A percentile compares a stretch with the other conserved stretches of the same genome.
Evolutionary conservation across 2,113 vertebrate species (phyloP).

Genomic region (Poeciliopsis prolifica): DNA sequence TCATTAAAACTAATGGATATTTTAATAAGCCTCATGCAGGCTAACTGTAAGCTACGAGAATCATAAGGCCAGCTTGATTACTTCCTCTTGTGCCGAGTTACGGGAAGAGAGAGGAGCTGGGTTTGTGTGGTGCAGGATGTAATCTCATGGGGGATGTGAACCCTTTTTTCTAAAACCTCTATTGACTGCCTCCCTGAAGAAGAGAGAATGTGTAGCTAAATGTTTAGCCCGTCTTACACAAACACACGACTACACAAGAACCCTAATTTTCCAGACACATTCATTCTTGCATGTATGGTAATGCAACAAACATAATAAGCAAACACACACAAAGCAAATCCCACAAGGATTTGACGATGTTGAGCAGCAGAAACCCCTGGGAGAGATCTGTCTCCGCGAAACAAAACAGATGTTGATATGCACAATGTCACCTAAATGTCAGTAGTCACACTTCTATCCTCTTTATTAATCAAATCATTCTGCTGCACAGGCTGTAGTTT

Average conservation of each 20-base stretch:
- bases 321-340: slow-evolving; percentile 26
- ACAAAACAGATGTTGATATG: slow-evolving; percentile 70
- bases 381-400: slow-evolving; percentile 64
- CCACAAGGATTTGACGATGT: slow-evolving; percentile 59
- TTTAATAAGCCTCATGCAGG: slow-evolving; percentile 3
- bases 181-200: slow-evolving; percentile 26
- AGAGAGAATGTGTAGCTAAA: slow-evolving; percentile 43
- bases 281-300: slow-evolving; percentile 22
- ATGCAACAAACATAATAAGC: slow-evolving; percentile 14
- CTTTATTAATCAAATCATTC: slow-evolving; percentile 39
- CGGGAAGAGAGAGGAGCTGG: slow-evolving; percentile 15
- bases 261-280: slow-evolving; percentile 6
- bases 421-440: slow-evolving; percentile 61
- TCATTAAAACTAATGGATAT: neutral
- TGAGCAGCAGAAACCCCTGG: slow-evolving; percentile 54
- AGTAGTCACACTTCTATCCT: slow-evolving; percentile 27
- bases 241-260: slow-evolving; percentile 2
- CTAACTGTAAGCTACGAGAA: neutral
- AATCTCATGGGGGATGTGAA: slow-evolving; percentile 33
- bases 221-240: slow-evolving; percentile 40
- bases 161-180: slow-evolving; percentile 48
- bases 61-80: slow-evolving; percentile 48
- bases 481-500: slow-evolving; percentile 2
- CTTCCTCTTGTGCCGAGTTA: slow-evolving; percentile 29
- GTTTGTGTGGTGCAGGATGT: slow-evolving; percentile 5